phyloP scores from a whole-genome alignment of 2,797 vertebrate genomes.

The Phoxinus dragarum region DNA sequence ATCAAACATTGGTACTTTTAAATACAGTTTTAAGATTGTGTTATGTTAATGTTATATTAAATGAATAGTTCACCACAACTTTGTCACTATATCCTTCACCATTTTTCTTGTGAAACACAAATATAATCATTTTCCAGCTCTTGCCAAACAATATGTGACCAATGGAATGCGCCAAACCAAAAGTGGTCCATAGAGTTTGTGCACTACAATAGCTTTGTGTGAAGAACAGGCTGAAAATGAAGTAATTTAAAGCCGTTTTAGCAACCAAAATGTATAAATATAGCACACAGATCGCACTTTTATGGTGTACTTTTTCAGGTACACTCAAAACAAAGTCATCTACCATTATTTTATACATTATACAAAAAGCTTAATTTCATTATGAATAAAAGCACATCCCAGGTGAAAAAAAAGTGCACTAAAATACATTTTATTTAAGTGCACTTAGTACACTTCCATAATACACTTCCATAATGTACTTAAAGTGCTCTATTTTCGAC shows the following conservation, averaged over 20 bases:
- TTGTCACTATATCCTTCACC: not conserved
- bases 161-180: not conserved
- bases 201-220: not conserved
- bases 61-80: not conserved
- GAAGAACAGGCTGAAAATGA: not conserved
- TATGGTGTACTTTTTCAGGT: not conserved
- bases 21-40: not conserved
- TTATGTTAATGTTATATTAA: not conserved
- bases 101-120: not conserved
- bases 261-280: not conserved
- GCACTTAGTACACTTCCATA: no score
- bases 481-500: no score
- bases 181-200: not conserved
- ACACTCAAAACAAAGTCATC: not conserved
- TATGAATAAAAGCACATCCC: not conserved
- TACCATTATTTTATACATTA: not conserved
- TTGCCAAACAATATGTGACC: not conserved
- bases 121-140: not conserved
- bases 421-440: no score
- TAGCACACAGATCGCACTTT: not conserved
- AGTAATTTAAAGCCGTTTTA: not conserved
- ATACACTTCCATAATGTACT: no score
- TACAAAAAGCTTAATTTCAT: not conserved
- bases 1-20: conserved; percentile 59
- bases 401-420: no score